Conservation (phyloP, 2,888 invertebrate genomes). For the Agrochola circellaris region DNA sequence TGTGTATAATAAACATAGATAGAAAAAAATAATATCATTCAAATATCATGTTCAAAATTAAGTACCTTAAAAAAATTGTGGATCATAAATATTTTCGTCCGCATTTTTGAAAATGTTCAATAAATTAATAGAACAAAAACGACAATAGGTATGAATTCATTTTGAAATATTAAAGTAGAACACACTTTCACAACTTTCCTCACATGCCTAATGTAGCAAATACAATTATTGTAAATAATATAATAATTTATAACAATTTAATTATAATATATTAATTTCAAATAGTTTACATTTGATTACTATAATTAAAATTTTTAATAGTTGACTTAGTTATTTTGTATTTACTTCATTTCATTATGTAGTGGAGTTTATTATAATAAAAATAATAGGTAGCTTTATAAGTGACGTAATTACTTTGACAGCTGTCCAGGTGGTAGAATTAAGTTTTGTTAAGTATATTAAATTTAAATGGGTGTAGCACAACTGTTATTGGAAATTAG, state of each 20-base stretch:
- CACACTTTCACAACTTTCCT: conserved; percentile 37
- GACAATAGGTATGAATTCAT: conserved; percentile 52
- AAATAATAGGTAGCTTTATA: conserved; percentile 12
- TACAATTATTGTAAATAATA: conserved; percentile 60
- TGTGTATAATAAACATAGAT: conserved; percentile 61
- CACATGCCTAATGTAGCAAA: conserved; percentile 60
- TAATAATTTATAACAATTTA: conserved; percentile 14
- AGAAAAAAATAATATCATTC: conserved; percentile 61
- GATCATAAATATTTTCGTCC: conserved; percentile 48
- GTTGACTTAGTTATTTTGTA: background rate
- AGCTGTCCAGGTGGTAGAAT: conserved; percentile 20
- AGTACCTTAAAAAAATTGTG: conserved; percentile 59
- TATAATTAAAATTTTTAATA: background rate
- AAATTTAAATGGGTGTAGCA: conserved; percentile 7
- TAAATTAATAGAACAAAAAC: background rate
- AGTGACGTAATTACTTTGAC: conserved; percentile 26
- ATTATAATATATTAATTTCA: conserved; percentile 9
- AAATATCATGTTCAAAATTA: conserved; percentile 62
- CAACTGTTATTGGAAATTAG: conserved; percentile 40
- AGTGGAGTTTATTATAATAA: conserved; percentile 21
- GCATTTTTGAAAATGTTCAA: conserved; percentile 25
- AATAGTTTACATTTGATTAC: conserved; percentile 23
- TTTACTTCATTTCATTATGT: conserved; percentile 10
- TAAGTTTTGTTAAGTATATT: conserved; percentile 15
- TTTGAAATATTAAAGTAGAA: conserved; percentile 43